Conservation (phyloP, 2,797 vertebrate genomes). For the Crypturellus tataupa region DNA sequence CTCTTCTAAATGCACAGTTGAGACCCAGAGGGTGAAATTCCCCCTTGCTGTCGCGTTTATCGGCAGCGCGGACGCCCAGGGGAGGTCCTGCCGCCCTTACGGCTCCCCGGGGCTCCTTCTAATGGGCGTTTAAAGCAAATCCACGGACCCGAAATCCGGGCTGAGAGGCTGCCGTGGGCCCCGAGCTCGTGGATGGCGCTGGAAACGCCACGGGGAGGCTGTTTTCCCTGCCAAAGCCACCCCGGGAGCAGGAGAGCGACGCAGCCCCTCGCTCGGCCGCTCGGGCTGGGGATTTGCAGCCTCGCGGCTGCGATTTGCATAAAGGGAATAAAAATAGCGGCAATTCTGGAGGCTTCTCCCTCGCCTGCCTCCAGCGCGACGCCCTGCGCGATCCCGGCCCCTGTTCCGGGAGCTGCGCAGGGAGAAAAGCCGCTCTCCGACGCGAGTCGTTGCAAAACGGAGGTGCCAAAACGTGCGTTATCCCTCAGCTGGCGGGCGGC, state of each 20-base stretch:
- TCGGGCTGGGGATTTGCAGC: neutral
- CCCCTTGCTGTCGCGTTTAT: too few species aligned
- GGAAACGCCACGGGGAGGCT: too few species aligned
- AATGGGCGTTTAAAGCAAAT: neutral
- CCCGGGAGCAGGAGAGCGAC: neutral
- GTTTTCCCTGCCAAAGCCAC: neutral
- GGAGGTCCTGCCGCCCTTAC: too few species aligned
- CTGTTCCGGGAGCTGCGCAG: rapidly evolving
- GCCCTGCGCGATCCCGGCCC: neutral
- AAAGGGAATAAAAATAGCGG: constrained; percentile 31
- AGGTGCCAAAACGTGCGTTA: neutral
- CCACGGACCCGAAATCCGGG: neutral
- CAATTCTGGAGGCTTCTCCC: neutral
- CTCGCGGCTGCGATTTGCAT: constrained; percentile 24
- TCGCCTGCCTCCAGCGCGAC: neutral
- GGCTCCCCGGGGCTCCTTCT: neutral
- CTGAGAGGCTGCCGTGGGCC: neutral
- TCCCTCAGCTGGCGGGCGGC: rapidly evolving
- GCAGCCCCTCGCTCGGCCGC: constrained; percentile 17
- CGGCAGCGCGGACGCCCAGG: too few species aligned
- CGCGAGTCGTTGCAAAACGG: neutral
- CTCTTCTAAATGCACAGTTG: too few species aligned
- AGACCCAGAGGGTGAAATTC: too few species aligned
- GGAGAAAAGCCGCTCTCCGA: neutral
- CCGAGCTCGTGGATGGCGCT: too few species aligned